Conservation (phyloP, 2,113 vertebrate genomes). For the Monopterus albus region DNA sequence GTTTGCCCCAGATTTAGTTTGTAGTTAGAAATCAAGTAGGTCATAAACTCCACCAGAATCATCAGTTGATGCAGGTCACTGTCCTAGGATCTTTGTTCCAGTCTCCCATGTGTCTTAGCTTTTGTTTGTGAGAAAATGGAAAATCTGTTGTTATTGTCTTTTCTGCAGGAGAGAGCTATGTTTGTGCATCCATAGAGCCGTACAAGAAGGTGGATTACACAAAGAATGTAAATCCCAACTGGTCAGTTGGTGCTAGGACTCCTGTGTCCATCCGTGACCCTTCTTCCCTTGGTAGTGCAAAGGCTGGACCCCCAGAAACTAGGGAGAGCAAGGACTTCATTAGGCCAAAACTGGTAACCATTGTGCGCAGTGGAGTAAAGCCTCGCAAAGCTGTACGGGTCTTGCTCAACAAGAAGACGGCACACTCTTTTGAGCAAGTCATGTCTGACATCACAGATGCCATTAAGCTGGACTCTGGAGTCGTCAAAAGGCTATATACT, state of each 20-base stretch:
- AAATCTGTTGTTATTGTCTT: slow-evolving; percentile 31
- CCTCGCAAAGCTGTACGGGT: slow-evolving; percentile 94
- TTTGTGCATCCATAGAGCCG: slow-evolving; percentile 96
- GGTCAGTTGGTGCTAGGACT: slow-evolving; percentile 92
- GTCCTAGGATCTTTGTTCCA: background rate
- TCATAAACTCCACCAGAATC: background rate
- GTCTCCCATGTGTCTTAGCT: background rate
- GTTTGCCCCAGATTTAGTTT: background rate
- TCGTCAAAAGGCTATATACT: slow-evolving; percentile 94
- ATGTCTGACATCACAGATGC: slow-evolving; percentile 97
- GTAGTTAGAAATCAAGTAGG: background rate
- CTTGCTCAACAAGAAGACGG: slow-evolving; percentile 98
- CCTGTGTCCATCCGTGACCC: slow-evolving; percentile 81
- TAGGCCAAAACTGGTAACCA: slow-evolving; percentile 95
- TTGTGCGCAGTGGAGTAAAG: slow-evolving; percentile 96
- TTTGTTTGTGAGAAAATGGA: background rate
- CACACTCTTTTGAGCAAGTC: slow-evolving; percentile 97
- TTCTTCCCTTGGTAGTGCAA: slow-evolving; percentile 87
- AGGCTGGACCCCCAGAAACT: slow-evolving; percentile 83
- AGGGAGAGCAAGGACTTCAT: slow-evolving; percentile 96
- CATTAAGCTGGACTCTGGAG: slow-evolving; percentile 96
- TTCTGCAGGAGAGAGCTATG: slow-evolving; percentile 92
- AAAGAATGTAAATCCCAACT: slow-evolving; percentile 98
- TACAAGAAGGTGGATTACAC: slow-evolving; percentile 97
- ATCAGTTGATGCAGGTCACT: background rate